Evolutionary conservation across 2,797 vertebrate genomes (phyloP), one percentile per base, ranked within the genome.

Genomic region (Triplophysa bombifrons): DNA sequence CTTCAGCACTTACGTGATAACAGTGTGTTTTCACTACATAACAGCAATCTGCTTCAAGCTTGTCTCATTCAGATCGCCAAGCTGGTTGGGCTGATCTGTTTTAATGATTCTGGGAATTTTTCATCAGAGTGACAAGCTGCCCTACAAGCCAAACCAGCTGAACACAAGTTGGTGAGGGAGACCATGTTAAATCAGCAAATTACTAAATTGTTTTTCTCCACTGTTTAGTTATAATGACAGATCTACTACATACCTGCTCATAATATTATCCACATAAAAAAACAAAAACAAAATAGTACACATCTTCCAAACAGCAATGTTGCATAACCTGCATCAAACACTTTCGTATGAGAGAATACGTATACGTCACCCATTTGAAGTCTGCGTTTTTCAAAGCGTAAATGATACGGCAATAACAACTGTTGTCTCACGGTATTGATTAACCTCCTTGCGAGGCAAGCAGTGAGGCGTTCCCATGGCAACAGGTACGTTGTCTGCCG

Each of bases 401-500:
- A 84, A 85, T 82, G 64, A 75, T 80, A 86, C 70, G 25, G 19
- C 58, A 22, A 82, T 81, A 61, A 80, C 80, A 55, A 64, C 78
- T 87, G 53, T 53, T 76, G n/a, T 44, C 63, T 80, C 82, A 8
- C 34, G 50, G 87, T 89, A 91, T 93, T 83, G 89, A 91, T 91
- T 88, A 74, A 81, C 87, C 81, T 88, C 87, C 75, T 78, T 73
- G 81, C 73, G 77, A 90, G 85, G 84, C 86, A 84, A 81, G 73
- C 88, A 86, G 72, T 10, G 83, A 91, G 87, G 78, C 85, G 91
- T 93, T 90, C 83, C 91, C 90, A 93, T 92, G 82, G 94, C 90
- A 92, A 94, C 92, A 89, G 88, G 91, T 93, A 88, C 84, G 86
- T 91, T 86, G 88, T 87, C 88, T 84, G 87, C 88, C 12, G 85